Evolutionary conservation across 2,113 vertebrate genomes (phyloP), one percentile per base, ranked within the genome.

Genomic region (Menidia beryllina): DNA sequence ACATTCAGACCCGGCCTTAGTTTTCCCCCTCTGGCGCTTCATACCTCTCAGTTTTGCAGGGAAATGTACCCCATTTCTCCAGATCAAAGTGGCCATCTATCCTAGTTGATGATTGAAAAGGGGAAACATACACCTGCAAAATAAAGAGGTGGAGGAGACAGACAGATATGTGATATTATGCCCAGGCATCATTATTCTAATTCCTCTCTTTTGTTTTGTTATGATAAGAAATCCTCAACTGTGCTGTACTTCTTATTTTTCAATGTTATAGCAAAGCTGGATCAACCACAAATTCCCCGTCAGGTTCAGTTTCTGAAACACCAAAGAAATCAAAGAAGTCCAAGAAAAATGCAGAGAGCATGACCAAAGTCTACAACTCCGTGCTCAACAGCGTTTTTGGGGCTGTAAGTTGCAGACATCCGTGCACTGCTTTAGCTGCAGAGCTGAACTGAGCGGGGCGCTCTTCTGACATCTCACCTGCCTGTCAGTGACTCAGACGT

Each of bases 311-410:
- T 3, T 85, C 90, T 3, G 83, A 86, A 8, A 55, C 80, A 4
- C 77, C 63, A 3, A 92, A 84, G 57, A 93, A 92, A 59, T 75
- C 23, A 1, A 89, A 82, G 81, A 93, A 92, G 70, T 60, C 70
- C 54, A 94, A 88, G 81, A 92, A 91, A 36, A 62, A 4, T 7
- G 81, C 68, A 0, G 92, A 93, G 34, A 85, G 43, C n/a, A 90
- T 87, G 86, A 90, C 52, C 74, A 92, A 93, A 81, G 88, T 93
- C 34, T 92, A 94, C 83, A 82, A 15, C 27, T 90, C 91, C 1
- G 81, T 94, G 21, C 89, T 94, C 36, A 84, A 87, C 77, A 93
- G 60, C 43, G 82, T 94, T 13, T 94, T 94, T 59, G 93, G 93
- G 15, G 89, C 91, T 14, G 93, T 94, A 65, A 83, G 86, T 71